Evolutionary conservation across 2,888 invertebrate species (phyloP), one percentile per base, ranked within the genome.

Genomic region (Synergus umbraculus): DNA sequence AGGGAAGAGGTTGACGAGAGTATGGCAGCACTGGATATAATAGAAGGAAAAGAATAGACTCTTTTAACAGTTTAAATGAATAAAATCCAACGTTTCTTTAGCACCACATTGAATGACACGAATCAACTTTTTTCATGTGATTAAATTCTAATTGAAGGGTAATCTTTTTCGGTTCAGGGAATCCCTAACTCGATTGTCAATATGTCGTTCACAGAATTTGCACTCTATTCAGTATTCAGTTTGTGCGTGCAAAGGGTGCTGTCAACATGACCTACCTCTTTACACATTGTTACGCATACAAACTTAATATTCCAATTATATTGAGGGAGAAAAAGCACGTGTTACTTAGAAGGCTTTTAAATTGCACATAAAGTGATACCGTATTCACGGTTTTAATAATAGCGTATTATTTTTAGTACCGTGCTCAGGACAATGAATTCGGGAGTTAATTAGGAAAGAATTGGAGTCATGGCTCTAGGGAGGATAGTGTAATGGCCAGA

Each of bases 1-100:
- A 81, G 81, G 83, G 85, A 81, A 81, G 82, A 83, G 83, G 83
- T 79, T 84, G 85, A 87, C 84, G 83, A 83, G 85, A 85, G 81
- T 73, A 54, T 73, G 49, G 37, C 37, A 54, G 73, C n/a, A 29
- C 54, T 73, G 73, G 10, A 49, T 49, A 37, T 15, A 49, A 69
- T 69, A 10, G 49, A 9, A 73, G 29, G 8, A 54, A 44, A 12
- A 44, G 12, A 18, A 44, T 41, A 12, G 43, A 43, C 44, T 54
- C 4, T 37, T 22, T 49, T 54, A 10, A 29, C 49, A 49, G 29
- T n/a, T 67, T 18, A 46, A 46, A 69, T 15, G 29, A 18, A 66
- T 4, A 44, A 66, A 43, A 44, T 43, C 15, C 43, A 66, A 43
- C 15, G 15, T 54, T 54, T 54, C 2, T 54, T 5, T 3, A 54